Conservation (phyloP, 2,113 vertebrate species). For the Gasterosteus nipponicus region DNA sequence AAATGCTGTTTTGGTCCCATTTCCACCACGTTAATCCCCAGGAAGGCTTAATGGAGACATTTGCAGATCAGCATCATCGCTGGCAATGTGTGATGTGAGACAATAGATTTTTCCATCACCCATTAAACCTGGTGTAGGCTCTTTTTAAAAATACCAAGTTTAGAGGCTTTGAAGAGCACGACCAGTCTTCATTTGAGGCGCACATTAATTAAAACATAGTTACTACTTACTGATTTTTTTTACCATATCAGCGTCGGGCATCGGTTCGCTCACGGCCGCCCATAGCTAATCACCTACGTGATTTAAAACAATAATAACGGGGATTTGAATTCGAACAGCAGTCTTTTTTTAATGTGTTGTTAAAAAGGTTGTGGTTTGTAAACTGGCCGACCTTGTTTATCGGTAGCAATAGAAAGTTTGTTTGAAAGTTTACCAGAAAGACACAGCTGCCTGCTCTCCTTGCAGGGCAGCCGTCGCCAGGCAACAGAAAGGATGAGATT, state of each 20-base stretch:
- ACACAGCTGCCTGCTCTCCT: not conserved
- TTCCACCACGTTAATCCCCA: constrained; percentile 25
- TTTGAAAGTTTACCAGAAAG: not conserved
- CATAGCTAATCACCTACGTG: not conserved
- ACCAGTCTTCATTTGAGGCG: not conserved
- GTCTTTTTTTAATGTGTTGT: not conserved
- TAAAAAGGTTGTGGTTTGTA: not conserved
- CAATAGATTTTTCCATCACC: not conserved
- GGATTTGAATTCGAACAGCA: not conserved
- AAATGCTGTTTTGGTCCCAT: not conserved
- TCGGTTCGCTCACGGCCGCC: not conserved
- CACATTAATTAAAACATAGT: not conserved
- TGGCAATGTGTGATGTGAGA: not conserved
- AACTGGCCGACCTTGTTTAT: not conserved
- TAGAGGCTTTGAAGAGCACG: not conserved
- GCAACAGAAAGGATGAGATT: constrained; percentile 2
- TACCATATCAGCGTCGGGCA: too few relatives aligned
- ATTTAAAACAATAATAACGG: not conserved
- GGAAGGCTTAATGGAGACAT: constrained; percentile 6
- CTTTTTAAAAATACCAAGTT: not conserved
- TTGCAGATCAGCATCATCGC: not conserved
- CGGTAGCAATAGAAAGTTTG: not conserved
- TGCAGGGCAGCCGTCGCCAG: not conserved
- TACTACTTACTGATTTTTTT: too few relatives aligned
- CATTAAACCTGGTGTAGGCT: not conserved